Conservation (phyloP, 2,888 invertebrate genomes). For the Drosophila histrio region DNA sequence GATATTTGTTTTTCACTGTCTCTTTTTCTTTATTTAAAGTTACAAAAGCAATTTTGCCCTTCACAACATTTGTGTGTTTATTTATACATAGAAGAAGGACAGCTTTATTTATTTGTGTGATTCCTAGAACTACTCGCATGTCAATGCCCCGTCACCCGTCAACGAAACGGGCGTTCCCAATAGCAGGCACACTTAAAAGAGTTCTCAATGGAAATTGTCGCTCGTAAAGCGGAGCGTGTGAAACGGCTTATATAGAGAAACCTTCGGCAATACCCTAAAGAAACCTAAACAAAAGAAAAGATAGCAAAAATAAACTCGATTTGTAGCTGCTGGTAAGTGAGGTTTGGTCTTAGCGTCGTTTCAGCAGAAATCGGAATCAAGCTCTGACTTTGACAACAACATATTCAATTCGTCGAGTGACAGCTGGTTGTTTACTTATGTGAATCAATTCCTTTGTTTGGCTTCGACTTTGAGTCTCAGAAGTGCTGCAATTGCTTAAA, state of each 20-base stretch:
- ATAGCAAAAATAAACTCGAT: conserved; percentile 3
- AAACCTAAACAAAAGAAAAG: conserved; percentile 5
- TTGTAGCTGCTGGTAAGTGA: conserved; percentile 5
- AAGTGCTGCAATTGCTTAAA: conserved; percentile 16
- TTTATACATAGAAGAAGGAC: background rate
- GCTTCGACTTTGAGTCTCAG: conserved; percentile 13
- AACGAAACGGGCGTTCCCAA: background rate
- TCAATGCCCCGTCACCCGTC: conserved; percentile 12
- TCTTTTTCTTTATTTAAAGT: background rate
- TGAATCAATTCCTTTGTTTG: conserved; percentile 45
- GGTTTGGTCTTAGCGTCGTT: conserved; percentile 20
- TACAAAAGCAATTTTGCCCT: background rate
- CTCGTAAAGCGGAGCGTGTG: conserved; percentile 29
- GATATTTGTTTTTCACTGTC: background rate
- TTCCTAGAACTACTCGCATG: conserved; percentile 20
- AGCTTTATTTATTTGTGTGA: background rate
- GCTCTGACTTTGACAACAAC: conserved; percentile 49
- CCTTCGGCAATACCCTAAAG: conserved; percentile 3
- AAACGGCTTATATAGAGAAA: conserved; percentile 15
- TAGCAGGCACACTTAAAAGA: conserved; percentile 3
- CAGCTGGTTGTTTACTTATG: conserved; percentile 52
- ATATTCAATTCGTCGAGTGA: conserved; percentile 33
- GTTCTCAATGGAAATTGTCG: conserved; percentile 29
- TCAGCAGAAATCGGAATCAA: conserved; percentile 47
- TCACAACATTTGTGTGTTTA: background rate